Percentiles rank a stretch among this genome's conserved stretches.
These are phyloP conservation scores for Dolichomitus sp. DNA, from an alignment of 2,888 invertebrate genomes.

Conservation along the genomic window DNA sequence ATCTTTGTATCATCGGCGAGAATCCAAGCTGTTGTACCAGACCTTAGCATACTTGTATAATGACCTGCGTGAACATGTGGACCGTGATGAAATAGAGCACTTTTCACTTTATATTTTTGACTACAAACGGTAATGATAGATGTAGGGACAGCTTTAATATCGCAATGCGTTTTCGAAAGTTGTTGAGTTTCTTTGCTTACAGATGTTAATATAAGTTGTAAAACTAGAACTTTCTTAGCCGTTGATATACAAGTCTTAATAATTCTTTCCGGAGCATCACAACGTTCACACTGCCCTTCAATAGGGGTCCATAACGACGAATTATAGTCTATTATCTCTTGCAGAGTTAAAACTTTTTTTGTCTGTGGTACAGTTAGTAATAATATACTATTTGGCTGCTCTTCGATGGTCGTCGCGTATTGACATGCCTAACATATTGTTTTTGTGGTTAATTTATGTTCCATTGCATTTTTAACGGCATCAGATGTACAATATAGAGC, in stretches of 20 bases:
- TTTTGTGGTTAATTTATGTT: slow-evolving; percentile 19
- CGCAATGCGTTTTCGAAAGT: slow-evolving; percentile 14
- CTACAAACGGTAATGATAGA: slow-evolving; percentile 5
- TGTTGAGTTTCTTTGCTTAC: not conserved
- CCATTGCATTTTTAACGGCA: not conserved
- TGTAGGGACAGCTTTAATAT: slow-evolving; percentile 31
- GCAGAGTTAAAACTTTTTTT: slow-evolving; percentile 17
- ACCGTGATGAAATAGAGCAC: slow-evolving; percentile 39
- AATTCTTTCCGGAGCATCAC: not conserved
- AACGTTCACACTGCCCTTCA: not conserved
- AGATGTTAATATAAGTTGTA: slow-evolving; percentile 7
- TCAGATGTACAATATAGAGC: slow-evolving; percentile 2
- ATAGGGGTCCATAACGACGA: slow-evolving; percentile 19
- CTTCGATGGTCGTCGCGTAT: slow-evolving; percentile 5
- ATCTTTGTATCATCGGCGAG: slow-evolving; percentile 25
- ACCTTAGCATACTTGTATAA: slow-evolving; percentile 44
- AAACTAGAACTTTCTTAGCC: slow-evolving; percentile 3
- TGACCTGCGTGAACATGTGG: not conserved
- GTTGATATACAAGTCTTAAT: not conserved
- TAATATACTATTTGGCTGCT: slow-evolving; percentile 21
- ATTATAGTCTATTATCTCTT: slow-evolving; percentile 21
- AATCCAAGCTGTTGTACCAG: slow-evolving; percentile 32
- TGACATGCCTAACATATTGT: slow-evolving; percentile 9
- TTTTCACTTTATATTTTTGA: slow-evolving; percentile 28
- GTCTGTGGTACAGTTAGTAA: not conserved